Evolutionary conservation across 2,797 vertebrate species (phyloP), one percentile per base, ranked within the genome.

Genomic region (Sebastes iracundus): DNA sequence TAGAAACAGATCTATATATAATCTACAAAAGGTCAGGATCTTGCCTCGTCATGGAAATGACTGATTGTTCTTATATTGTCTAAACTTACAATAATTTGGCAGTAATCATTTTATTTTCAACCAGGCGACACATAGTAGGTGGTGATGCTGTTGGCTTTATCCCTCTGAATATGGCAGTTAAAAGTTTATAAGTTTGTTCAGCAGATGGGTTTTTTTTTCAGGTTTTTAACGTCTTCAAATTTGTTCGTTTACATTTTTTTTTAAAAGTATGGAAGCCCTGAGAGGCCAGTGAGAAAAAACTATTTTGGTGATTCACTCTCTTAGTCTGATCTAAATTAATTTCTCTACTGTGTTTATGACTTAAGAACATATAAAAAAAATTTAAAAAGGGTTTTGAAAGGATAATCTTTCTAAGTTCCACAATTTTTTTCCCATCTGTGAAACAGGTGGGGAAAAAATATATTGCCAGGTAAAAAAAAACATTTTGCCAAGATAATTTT

Each of bases 21-120:
- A 55, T 46, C 38, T 13, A n/a, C 1, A 9, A 20, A 23, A 1
- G 16, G 46, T 72, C 62, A 66, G 55, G 67, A 81, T 69, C 49
- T 60, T 56, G 28, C 42, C 52, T 10, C 27, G 2, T 78, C 30
- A 52, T 52, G 16, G 60, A 72, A 20, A 63, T 6, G 18, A 42
- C 9, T 4, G 16, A 63, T 59, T 52, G n/a, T 78, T 72, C 62
- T 82, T 1, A 53, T 56, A 10, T 60, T 38, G n/a, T 70, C 23
- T 49, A 16, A 65, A 11, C 5, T 65, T 65, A 64, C 81, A 80
- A 83, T 78, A 81, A 86, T 61, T 66, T 52, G 32, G 18, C 27
- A 53, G n/a, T 32, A 42, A n/a, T 73, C 20, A 55, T 46, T 18
- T 18, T 52, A 42, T 75, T 72, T 61, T 74, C 7, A 74, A 28